Evolutionary conservation across 2,113 vertebrate species (phyloP).

Genomic region (Ictidomys tridecemlineatus): DNA sequence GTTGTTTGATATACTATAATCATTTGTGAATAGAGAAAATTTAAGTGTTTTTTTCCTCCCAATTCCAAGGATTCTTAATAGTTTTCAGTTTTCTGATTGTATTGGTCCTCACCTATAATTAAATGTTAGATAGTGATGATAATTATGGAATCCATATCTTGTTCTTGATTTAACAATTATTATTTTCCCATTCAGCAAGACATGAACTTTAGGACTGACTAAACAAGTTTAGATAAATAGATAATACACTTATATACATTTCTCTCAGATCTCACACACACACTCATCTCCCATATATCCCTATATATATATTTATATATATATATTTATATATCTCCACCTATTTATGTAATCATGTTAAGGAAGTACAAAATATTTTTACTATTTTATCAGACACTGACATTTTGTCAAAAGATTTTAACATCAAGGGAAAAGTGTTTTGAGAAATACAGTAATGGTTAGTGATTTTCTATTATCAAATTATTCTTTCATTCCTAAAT

Average conservation of each 20-base stretch:
- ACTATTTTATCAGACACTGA: neutral
- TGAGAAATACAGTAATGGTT: neutral
- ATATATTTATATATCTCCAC: neutral
- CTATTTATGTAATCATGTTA: neutral
- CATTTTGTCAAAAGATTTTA: neutral
- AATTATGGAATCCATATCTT: neutral
- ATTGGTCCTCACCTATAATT: neutral
- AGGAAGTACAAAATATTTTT: neutral
- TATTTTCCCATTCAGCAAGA: neutral
- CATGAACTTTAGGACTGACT: neutral
- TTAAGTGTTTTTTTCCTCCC: neutral
- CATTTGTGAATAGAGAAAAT: neutral
- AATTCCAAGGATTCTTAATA: neutral
- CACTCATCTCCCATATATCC: neutral
- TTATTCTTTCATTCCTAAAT: neutral
- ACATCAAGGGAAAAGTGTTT: neutral
- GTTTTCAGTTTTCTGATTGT: neutral
- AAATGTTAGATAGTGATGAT: neutral
- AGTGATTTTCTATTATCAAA: neutral
- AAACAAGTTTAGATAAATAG: neutral
- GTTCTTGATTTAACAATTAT: neutral
- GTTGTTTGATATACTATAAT: neutral
- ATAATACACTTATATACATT: neutral
- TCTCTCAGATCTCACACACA: neutral
- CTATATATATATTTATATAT: no score